Conservation (phyloP, 2,888 invertebrate genomes). For the Limnephilus auricula region DNA sequence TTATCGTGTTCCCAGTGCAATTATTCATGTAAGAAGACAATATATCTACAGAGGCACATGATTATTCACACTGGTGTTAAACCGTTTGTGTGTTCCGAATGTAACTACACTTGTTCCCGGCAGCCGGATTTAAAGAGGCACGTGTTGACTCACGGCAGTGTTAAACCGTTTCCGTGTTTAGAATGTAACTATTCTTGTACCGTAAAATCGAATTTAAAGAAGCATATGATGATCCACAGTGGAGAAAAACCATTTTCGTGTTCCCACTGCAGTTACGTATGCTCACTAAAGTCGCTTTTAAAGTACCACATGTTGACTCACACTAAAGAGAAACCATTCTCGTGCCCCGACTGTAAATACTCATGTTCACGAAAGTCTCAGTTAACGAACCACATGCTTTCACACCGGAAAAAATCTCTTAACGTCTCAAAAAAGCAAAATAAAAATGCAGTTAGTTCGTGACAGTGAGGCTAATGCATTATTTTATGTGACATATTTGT, state of each 20-base stretch:
- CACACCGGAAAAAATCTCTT: no score
- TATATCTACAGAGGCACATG: not conserved
- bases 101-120: not conserved
- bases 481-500: no score
- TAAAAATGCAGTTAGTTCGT: no score
- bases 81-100: not conserved
- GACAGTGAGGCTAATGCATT: no score
- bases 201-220: no score
- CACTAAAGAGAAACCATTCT: not conserved
- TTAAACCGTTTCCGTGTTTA: not conserved
- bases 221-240: not conserved
- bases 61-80: constrained; percentile 9
- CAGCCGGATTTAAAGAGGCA: constrained; percentile 2
- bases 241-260: constrained; percentile 18
- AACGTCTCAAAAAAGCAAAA: no score
- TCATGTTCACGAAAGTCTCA: no score
- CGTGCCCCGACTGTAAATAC: no score
- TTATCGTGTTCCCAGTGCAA: not conserved
- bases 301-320: not conserved
- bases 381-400: no score
- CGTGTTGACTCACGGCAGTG: not conserved
- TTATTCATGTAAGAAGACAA: not conserved
- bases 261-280: not conserved
- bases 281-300: not conserved
- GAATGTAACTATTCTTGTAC: no score